Percentiles rank a stretch among this genome's conserved stretches.
These are phyloP conservation scores for Camponotus pennsylvanicus DNA, from an alignment of 1,140 invertebrate species.

Conservation along the genomic window DNA sequence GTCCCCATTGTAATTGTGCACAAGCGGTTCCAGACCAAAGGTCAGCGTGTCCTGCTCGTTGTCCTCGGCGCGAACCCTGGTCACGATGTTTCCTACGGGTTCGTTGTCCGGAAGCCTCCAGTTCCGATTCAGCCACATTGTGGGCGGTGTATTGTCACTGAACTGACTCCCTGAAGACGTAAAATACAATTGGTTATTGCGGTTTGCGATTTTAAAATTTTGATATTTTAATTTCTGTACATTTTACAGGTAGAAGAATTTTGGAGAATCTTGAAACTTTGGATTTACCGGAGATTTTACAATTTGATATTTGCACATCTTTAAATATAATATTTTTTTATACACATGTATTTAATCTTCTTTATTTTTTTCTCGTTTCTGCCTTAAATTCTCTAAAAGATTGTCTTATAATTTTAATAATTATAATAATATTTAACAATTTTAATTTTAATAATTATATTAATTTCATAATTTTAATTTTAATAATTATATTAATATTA, in stretches of 20 bases:
- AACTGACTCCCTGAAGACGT: conserved; percentile 73
- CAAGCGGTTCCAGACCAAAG: conserved; percentile 88
- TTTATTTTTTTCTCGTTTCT: not conserved
- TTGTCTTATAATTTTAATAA: not conserved
- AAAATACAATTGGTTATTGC: not conserved
- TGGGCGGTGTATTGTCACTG: conserved; percentile 85
- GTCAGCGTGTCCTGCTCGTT: conserved; percentile 88
- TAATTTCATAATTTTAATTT: too few relatives aligned
- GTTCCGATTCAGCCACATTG: conserved; percentile 88
- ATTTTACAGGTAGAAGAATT: not conserved
- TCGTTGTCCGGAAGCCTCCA: conserved; percentile 90
- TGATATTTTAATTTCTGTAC: not conserved
- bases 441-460: too few relatives aligned
- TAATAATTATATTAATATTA: too few relatives aligned
- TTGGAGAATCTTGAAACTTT: not conserved
- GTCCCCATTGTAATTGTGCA: conserved; percentile 78
- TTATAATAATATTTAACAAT: too few relatives aligned
- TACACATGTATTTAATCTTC: not conserved
- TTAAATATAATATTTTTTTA: not conserved
- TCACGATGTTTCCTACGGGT: conserved; percentile 88
- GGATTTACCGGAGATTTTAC: not conserved
- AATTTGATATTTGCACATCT: not conserved
- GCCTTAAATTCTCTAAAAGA: not conserved
- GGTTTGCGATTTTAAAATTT: not conserved
- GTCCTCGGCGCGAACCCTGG: conserved; percentile 88